Evolutionary conservation across 37 sponge, comb jelly and placozoan genomes (phyloP), one percentile per base, ranked within the genome.

Genomic region (Ephydatia muelleri): DNA sequence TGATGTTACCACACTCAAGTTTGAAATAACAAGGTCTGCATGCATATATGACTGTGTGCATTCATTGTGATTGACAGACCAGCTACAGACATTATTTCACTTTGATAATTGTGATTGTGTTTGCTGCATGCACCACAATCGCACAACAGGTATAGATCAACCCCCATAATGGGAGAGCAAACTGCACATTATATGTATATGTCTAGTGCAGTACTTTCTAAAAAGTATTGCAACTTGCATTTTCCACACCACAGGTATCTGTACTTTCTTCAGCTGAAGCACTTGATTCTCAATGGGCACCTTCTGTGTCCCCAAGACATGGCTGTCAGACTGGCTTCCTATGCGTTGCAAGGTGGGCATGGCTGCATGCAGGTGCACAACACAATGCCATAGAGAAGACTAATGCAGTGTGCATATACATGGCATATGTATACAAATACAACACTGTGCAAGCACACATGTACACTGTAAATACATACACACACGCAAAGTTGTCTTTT

Each of bases 311-410:
- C 68, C 35, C 40, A 73, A 27, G 90, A 96, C 70, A 70, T 87
- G 72, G 93, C 96, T 0, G 74, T 90, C 25, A 90, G 89, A 38
- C 79, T 96, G 69, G 96, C 96, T 16, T 90, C 96, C 43, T 93
- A 91, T 68, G 87, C 96, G 1, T 81, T 96, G 31, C 96, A 96
- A 88, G 93, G 90, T 87, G 39, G 40, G 84, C 31, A 30, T 70
- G 9, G n/a, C n/a, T n/a, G n/a, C n/a, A n/a, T n/a, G 22, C 19
- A 25, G 67, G 19, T 19, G 12, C 38, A 8, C 13, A 26, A 16
- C 25, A 26, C 31, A 16, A 16, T 23, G 30, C 25, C 16, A 21
- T 25, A 72, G 74, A 16, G 16, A 14, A 29, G 26, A 72, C 16
- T 72, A 28, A 27, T 27, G 26, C 28, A 28, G 23, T 19, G 75